A percentile compares a stretch with the other conserved stretches of the same genome.
Evolutionary conservation across 1,140 invertebrate genomes (phyloP).

Genomic region (Aricia agestis): DNA sequence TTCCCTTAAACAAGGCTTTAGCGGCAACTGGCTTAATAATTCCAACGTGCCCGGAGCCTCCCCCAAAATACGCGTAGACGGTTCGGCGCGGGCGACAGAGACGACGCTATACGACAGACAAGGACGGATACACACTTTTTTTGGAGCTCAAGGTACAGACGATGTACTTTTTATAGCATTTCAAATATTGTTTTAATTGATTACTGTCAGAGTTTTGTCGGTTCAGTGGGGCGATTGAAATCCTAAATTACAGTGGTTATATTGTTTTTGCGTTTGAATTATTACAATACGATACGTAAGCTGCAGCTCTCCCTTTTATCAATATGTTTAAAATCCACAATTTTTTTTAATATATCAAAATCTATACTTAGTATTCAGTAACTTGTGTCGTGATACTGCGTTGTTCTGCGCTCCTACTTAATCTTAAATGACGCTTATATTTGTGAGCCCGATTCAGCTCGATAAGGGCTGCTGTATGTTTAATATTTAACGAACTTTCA

Average conservation of each 20-base stretch:
- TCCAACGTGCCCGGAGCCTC: constrained; percentile 56
- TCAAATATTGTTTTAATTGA: constrained; percentile 74
- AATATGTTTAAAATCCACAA: not conserved
- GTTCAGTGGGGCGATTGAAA: constrained; percentile 33
- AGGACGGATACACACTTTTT: constrained; percentile 27
- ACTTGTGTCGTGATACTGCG: too few relatives aligned
- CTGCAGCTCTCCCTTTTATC: not conserved
- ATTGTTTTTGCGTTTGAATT: not conserved
- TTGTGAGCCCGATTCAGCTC: too few relatives aligned
- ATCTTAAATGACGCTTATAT: too few relatives aligned
- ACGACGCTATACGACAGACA: constrained; percentile 33
- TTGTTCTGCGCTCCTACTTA: too few relatives aligned
- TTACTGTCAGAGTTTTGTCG: constrained; percentile 62
- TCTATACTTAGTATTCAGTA: too few relatives aligned
- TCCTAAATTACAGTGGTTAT: not conserved
- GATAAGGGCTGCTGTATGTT: too few relatives aligned
- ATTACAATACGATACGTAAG: too few relatives aligned
- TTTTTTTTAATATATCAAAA: too few relatives aligned
- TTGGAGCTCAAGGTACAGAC: constrained; percentile 33
- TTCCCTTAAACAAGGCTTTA: constrained; percentile 68
- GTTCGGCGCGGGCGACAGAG: constrained; percentile 53
- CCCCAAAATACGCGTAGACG: constrained; percentile 55
- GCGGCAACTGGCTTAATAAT: constrained; percentile 62
- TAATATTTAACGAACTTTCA: too few relatives aligned
- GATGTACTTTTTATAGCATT: constrained; percentile 61